A percentile compares a stretch with the other conserved stretches of the same genome.
phyloP scores from a whole-genome alignment of 2,888 invertebrate genomes.

The Epistrophe grossulariae region DNA sequence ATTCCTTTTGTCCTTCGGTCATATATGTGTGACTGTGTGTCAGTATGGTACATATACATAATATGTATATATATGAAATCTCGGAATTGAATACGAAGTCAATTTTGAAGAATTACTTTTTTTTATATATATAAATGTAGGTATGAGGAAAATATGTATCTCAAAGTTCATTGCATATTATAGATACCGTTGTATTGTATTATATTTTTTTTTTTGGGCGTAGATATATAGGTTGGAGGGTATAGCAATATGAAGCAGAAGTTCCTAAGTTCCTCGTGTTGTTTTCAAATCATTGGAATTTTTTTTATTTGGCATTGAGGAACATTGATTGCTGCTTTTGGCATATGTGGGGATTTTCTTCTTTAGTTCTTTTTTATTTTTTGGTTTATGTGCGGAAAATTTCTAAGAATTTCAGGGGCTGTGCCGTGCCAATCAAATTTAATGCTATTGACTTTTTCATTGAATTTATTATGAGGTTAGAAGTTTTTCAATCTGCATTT shows the following conservation, averaged over 20 bases:
- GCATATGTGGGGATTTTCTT: constrained; percentile 45
- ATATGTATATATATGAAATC: background rate
- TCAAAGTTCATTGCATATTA: constrained; percentile 43
- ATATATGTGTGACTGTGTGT: constrained; percentile 6
- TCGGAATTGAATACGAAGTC: constrained; percentile 59
- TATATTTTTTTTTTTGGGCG: background rate
- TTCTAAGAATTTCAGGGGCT: constrained; percentile 14
- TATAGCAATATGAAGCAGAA: background rate
- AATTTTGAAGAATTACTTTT: constrained; percentile 66
- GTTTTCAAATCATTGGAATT: constrained; percentile 64
- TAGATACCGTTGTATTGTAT: background rate
- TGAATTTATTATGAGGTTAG: constrained; percentile 67
- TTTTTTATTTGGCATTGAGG: constrained; percentile 28
- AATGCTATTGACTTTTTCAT: constrained; percentile 64
- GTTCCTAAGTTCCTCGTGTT: constrained; percentile 28
- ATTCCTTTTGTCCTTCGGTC: constrained; percentile 52
- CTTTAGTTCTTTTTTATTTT: constrained; percentile 13
- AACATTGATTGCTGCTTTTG: constrained; percentile 66
- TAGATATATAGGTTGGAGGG: background rate
- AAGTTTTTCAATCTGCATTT: constrained; percentile 55
- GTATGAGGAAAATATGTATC: constrained; percentile 6
- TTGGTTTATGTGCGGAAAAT: background rate
- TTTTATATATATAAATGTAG: background rate
- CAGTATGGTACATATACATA: background rate
- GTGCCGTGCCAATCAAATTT: constrained; percentile 62